Evolutionary conservation across 2,113 vertebrate genomes (phyloP).

Genomic region (Corythaeola cristata): DNA sequence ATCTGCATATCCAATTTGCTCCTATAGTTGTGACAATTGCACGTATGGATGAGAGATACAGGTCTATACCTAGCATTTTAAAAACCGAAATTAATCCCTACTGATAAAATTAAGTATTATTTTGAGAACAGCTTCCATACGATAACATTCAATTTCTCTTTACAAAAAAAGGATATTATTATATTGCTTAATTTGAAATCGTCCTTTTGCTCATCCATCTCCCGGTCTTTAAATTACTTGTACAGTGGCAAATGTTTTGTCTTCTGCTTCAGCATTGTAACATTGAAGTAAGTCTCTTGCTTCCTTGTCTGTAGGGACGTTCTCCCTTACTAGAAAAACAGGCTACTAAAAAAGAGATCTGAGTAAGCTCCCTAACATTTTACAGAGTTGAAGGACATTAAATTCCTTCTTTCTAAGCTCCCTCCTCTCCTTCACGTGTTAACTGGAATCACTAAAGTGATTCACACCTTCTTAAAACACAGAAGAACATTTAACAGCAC

Average conservation of each 20-base stretch:
- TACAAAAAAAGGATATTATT: neutral
- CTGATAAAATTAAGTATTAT: neutral
- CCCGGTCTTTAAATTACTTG: neutral
- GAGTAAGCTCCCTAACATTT: neutral
- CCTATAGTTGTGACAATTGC: neutral
- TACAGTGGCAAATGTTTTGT: neutral
- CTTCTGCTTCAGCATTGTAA: neutral
- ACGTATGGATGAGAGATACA: neutral
- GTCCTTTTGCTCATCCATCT: neutral
- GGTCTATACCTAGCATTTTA: neutral
- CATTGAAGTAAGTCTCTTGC: neutral
- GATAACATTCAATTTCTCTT: neutral
- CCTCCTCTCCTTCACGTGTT: neutral
- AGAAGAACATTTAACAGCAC: neutral
- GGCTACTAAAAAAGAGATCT: neutral
- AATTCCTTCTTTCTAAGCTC: conserved; percentile 3
- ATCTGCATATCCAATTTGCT: neutral
- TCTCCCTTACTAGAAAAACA: conserved; percentile 4
- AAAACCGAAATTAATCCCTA: neutral
- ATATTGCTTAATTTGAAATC: neutral
- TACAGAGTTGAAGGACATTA: neutral
- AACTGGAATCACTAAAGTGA: neutral
- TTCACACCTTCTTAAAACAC: conserved; percentile 13
- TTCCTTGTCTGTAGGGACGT: neutral
- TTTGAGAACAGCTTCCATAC: neutral